phyloP scores from a whole-genome alignment of 2,113 vertebrate genomes.

The Tyrannus savana region DNA sequence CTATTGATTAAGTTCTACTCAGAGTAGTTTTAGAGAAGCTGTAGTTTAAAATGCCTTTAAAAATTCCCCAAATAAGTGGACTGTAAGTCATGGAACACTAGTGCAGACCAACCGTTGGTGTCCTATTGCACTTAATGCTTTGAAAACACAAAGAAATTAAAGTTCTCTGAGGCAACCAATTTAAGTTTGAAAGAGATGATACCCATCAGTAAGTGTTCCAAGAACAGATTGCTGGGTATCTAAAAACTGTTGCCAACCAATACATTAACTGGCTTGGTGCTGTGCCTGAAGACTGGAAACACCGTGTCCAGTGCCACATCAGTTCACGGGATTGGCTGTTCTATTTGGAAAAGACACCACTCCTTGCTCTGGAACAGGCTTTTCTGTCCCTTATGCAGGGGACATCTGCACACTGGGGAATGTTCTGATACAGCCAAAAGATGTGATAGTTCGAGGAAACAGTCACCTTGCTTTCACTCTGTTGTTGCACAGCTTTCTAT shows the following conservation, averaged over 20 bases:
- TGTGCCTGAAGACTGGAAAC: neutral
- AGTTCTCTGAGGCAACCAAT: neutral
- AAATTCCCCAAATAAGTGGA: neutral
- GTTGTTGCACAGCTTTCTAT: neutral
- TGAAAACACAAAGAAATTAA: conserved; percentile 36
- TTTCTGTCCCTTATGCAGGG: neutral
- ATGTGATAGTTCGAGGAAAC: neutral
- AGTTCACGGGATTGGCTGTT: neutral
- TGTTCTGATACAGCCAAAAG: neutral
- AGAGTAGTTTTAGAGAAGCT: neutral
- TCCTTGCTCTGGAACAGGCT: neutral
- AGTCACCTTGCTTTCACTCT: neutral
- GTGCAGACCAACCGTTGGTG: neutral
- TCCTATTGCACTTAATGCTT: conserved; percentile 14
- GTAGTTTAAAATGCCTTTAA: neutral
- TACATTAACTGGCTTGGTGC: conserved; percentile 40
- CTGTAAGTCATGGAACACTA: neutral
- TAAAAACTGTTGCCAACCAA: conserved; percentile 22
- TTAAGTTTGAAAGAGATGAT: neutral
- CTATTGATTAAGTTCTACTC: neutral
- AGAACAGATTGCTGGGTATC: conserved; percentile 31
- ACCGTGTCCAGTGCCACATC: neutral
- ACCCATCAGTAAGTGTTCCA: conserved; percentile 12
- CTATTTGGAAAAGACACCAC: neutral
- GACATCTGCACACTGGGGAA: neutral